phyloP scores from a whole-genome alignment of 2,113 vertebrate genomes.

The Pangasianodon hypophthalmus region DNA sequence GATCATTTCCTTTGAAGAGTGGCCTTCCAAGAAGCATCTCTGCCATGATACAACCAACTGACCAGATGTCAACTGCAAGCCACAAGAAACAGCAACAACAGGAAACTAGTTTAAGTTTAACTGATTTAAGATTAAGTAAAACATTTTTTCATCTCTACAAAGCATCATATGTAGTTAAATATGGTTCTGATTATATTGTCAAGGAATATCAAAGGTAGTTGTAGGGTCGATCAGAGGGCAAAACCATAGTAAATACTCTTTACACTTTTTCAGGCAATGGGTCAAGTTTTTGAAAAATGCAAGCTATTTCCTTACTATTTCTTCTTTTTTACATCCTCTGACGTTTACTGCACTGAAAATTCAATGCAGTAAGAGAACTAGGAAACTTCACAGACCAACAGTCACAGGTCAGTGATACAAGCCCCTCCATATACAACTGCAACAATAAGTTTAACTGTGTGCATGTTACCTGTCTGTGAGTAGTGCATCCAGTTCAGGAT shows the following conservation, averaged over 20 bases:
- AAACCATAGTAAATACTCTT: not conserved
- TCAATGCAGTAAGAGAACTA: not conserved
- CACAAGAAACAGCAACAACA: not conserved
- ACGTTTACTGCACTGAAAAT: not conserved
- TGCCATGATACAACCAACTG: conserved; percentile 97
- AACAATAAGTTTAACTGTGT: not conserved
- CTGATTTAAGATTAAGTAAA: not conserved
- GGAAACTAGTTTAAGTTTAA: not conserved
- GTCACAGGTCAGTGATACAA: not conserved
- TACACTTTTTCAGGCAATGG: not conserved
- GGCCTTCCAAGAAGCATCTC: conserved; percentile 94
- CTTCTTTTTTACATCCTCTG: not conserved
- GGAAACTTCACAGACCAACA: not conserved
- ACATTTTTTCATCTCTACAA: not conserved
- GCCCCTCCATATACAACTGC: not conserved
- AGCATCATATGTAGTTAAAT: not conserved
- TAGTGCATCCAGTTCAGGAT: conserved; percentile 99
- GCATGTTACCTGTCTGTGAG: conserved; percentile 85
- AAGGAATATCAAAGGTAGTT: not conserved
- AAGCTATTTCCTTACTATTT: not conserved
- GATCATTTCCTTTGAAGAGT: conserved; percentile 94
- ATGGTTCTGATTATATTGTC: not conserved
- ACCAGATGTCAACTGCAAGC: conserved; percentile 94
- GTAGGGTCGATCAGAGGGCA: not conserved
- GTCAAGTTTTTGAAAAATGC: not conserved